phyloP scores from a whole-genome alignment of 2,113 vertebrate species.

The Ariopsis seemanni region DNA sequence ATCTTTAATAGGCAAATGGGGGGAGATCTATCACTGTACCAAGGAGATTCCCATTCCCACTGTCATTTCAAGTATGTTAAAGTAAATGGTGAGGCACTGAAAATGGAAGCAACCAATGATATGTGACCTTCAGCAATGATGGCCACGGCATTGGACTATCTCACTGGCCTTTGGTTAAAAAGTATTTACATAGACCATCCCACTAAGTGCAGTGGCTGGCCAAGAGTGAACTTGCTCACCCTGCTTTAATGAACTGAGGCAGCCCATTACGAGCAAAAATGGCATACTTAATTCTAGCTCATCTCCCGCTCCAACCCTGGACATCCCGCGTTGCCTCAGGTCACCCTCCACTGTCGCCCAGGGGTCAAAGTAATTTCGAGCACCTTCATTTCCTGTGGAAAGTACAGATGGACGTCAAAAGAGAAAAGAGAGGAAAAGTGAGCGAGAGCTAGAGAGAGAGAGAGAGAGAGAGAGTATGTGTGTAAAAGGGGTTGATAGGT shows the following conservation, averaged over 20 bases:
- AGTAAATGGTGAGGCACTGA: constrained; percentile 55
- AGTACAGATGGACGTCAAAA: constrained; percentile 76
- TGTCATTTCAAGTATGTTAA: constrained; percentile 63
- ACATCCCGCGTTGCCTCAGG: constrained; percentile 84
- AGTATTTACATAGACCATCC: constrained; percentile 75
- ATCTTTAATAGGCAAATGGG: constrained; percentile 76
- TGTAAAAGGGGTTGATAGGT: constrained; percentile 49
- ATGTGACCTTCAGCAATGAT: constrained; percentile 76
- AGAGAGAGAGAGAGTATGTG: background rate
- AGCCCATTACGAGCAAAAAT: constrained; percentile 94
- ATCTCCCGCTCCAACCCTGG: constrained; percentile 86
- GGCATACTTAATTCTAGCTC: constrained; percentile 98
- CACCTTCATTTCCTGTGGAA: constrained; percentile 95
- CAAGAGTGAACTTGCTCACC: constrained; percentile 76
- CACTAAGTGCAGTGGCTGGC: constrained; percentile 54
- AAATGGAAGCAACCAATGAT: constrained; percentile 75
- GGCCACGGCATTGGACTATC: constrained; percentile 50
- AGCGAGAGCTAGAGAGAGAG: constrained; percentile 44
- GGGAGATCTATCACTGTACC: constrained; percentile 67
- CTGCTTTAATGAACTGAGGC: constrained; percentile 93
- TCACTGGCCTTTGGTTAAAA: constrained; percentile 58
- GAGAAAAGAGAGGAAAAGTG: constrained; percentile 47
- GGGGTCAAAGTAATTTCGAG: constrained; percentile 97
- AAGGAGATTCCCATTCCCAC: constrained; percentile 38
- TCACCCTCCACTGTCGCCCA: constrained; percentile 85